phyloP scores from a whole-genome alignment of 2,888 invertebrate genomes.

The Cheilosia scutellata region DNA sequence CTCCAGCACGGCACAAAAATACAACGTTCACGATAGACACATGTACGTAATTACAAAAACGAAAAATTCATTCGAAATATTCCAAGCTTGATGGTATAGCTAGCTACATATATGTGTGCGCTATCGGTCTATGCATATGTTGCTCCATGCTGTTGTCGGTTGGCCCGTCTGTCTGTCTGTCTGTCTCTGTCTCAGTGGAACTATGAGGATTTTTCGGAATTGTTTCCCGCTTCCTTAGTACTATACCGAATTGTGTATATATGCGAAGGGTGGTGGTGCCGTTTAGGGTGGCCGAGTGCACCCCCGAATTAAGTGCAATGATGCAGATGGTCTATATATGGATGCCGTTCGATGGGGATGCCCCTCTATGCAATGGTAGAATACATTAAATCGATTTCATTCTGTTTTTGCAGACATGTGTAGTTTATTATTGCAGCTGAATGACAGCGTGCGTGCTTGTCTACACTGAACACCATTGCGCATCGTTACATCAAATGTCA shows the following conservation, averaged over 20 bases:
- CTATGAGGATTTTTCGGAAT: constrained; percentile 71
- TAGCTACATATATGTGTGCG: constrained; percentile 4
- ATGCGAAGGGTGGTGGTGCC: not conserved
- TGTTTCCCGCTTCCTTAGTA: constrained; percentile 40
- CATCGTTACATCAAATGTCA: constrained; percentile 52
- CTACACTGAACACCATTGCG: constrained; percentile 57
- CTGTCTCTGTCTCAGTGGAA: constrained; percentile 53
- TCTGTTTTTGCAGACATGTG: constrained; percentile 35
- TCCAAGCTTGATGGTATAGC: constrained; percentile 31
- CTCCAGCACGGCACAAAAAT: constrained; percentile 39
- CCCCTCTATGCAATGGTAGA: constrained; percentile 23
- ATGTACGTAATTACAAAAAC: constrained; percentile 75
- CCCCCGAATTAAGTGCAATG: constrained; percentile 66
- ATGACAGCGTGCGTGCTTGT: constrained; percentile 67
- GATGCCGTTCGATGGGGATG: constrained; percentile 46
- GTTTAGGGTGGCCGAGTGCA: constrained; percentile 8
- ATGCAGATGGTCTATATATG: constrained; percentile 67
- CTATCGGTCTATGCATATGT: constrained; percentile 14
- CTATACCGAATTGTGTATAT: constrained; percentile 8
- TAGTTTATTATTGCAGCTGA: constrained; percentile 58
- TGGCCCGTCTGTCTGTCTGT: constrained; percentile 54
- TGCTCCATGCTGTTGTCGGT: constrained; percentile 15
- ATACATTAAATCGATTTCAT: constrained; percentile 73
- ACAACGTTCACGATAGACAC: constrained; percentile 67
- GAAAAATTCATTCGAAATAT: constrained; percentile 73